These are phyloP conservation scores for Glossosoma conforme DNA, from an alignment of 1,140 invertebrate genomes.

Conservation along the genomic window DNA sequence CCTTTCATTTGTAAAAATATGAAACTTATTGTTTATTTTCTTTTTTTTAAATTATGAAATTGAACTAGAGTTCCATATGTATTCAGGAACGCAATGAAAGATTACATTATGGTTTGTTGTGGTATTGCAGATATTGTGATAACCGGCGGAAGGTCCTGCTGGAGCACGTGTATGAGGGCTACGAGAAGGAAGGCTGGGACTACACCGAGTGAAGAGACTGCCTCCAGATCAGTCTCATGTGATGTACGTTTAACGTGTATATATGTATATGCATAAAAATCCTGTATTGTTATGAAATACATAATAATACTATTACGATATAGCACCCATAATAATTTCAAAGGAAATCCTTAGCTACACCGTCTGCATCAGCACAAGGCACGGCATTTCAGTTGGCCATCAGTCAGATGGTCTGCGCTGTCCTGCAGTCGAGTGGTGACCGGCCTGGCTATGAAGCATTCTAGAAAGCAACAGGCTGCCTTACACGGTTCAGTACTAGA, in stretches of 20 bases:
- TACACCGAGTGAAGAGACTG: slow-evolving; percentile 82
- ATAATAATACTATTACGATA: no score
- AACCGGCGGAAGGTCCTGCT: slow-evolving; percentile 89
- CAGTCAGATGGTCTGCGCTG: no score
- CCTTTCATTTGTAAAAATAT: no score
- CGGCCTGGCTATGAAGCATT: no score
- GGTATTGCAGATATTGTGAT: slow-evolving; percentile 85
- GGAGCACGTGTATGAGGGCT: slow-evolving; percentile 96
- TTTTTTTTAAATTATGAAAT: neutral
- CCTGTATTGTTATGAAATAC: slow-evolving; percentile 17
- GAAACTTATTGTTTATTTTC: no score
- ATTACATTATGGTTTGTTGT: neutral
- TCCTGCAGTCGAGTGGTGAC: no score
- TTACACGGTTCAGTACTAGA: no score
- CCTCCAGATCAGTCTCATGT: slow-evolving; percentile 33
- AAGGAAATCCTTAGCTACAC: slow-evolving; percentile 7
- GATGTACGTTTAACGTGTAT: slow-evolving; percentile 23
- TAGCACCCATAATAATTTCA: slow-evolving; percentile 22
- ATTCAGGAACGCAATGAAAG: neutral
- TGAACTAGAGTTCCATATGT: neutral
- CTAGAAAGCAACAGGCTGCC: no score
- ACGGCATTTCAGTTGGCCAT: no score
- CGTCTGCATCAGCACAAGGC: no score
- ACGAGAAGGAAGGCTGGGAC: slow-evolving; percentile 98
- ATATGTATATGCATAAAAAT: slow-evolving; percentile 28